Evolutionary conservation across 2,797 vertebrate genomes (phyloP).

Genomic region (Erithacus rubecula): DNA sequence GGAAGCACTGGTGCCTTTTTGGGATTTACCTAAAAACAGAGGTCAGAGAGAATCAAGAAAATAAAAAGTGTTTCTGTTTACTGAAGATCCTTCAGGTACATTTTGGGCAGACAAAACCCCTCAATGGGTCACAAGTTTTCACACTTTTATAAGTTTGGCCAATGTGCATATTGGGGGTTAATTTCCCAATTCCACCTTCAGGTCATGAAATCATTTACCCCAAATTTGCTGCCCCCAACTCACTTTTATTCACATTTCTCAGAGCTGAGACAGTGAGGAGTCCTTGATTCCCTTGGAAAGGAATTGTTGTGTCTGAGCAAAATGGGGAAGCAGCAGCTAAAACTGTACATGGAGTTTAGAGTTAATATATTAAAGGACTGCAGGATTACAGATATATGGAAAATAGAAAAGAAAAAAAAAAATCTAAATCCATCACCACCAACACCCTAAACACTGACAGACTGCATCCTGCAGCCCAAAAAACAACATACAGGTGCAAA

Average conservation of each 20-base stretch:
- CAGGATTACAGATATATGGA: fast-evolving
- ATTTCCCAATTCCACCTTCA: neutral
- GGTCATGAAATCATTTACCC: neutral
- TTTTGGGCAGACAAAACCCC: neutral
- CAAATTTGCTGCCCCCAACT: fast-evolving
- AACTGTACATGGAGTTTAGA: fast-evolving
- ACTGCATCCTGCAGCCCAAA: neutral
- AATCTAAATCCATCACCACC: neutral
- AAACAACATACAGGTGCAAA: neutral
- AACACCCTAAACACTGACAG: neutral
- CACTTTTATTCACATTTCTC: neutral
- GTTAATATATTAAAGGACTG: fast-evolving
- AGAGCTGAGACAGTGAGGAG: neutral
- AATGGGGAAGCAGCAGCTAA: neutral
- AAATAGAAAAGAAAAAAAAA: neutral
- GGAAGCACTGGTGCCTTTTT: neutral
- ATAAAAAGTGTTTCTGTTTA: neutral
- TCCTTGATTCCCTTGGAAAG: neutral
- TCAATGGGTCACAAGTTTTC: fast-evolving
- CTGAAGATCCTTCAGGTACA: neutral
- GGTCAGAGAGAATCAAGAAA: neutral
- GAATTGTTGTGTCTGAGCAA: neutral
- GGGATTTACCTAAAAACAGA: neutral
- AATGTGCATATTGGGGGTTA: neutral
- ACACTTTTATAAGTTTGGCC: neutral